These are phyloP conservation scores for Liopterus haemorrhoidalis DNA, from an alignment of 2,888 invertebrate genomes.

Conservation along the genomic window DNA sequence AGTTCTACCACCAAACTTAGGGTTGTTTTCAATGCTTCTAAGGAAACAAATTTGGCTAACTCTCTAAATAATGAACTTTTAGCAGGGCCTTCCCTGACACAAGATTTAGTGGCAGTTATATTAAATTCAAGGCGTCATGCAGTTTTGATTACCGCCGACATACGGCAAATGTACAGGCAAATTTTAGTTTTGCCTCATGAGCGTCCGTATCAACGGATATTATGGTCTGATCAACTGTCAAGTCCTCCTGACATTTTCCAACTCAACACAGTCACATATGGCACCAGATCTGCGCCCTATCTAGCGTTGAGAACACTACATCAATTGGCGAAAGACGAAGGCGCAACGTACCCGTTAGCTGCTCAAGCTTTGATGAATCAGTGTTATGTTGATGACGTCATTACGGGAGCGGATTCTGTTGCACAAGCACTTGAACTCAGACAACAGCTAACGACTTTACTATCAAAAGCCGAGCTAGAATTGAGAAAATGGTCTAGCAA, in stretches of 20 bases:
- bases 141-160: constrained; percentile 14
- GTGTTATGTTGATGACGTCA: constrained; percentile 15
- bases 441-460: too few species aligned
- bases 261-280: constrained; percentile 13
- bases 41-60: not conserved
- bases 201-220: constrained; percentile 20
- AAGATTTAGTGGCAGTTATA: constrained; percentile 10
- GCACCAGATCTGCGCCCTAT: constrained; percentile 5
- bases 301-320: constrained; percentile 12
- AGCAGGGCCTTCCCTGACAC: constrained; percentile 13
- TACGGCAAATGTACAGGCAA: constrained; percentile 26
- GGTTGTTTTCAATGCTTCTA: not conserved
- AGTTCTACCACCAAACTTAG: too few species aligned
- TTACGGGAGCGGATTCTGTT: not conserved
- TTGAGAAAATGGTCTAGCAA: too few species aligned
- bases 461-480: too few species aligned
- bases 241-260: constrained; percentile 2
- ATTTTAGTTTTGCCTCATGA: constrained; percentile 22
- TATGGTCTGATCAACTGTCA: constrained; percentile 9
- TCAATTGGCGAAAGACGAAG: constrained; percentile 12
- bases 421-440: too few species aligned
- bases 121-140: constrained; percentile 8
- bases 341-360: constrained; percentile 5
- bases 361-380: constrained; percentile 2
- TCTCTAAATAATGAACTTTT: constrained; percentile 3